phyloP scores from a whole-genome alignment of 2,113 vertebrate species.

The Callionymus lyra region DNA sequence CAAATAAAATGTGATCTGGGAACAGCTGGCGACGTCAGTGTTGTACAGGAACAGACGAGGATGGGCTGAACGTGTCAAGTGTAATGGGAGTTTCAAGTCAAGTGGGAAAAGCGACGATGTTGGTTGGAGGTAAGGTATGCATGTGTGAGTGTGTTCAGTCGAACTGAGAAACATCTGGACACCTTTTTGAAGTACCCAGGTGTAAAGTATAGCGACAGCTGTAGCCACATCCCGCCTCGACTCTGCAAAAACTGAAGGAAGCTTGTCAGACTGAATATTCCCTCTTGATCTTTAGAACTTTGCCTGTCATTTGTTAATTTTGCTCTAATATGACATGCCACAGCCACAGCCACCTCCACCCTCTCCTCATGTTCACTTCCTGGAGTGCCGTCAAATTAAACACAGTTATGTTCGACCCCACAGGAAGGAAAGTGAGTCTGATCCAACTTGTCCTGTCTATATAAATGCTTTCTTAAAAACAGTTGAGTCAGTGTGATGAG shows the following conservation, averaged over 20 bases:
- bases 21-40: constrained; percentile 34
- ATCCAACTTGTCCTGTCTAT: too few species aligned
- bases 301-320: constrained; percentile 7
- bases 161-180: constrained; percentile 56
- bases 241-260: constrained; percentile 34
- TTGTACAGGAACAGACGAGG: constrained; percentile 23
- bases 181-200: constrained; percentile 59
- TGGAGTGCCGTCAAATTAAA: neutral
- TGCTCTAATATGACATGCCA: constrained; percentile 1
- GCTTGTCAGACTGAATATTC: constrained; percentile 54
- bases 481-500: too few species aligned
- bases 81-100: constrained; percentile 40
- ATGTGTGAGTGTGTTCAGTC: constrained; percentile 3
- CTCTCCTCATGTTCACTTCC: neutral
- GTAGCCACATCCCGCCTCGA: constrained; percentile 31
- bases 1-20: constrained; percentile 20
- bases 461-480: too few species aligned
- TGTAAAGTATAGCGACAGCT: constrained; percentile 52
- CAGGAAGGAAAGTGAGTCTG: constrained; percentile 69
- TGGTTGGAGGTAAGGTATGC: constrained; percentile 2
- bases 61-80: constrained; percentile 37
- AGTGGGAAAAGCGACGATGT: constrained; percentile 38
- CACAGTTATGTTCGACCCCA: constrained; percentile 60
- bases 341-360: constrained; percentile 1
- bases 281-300: constrained; percentile 31